phyloP scores from a whole-genome alignment of 2,113 vertebrate genomes.

The Cardinalis cardinalis region DNA sequence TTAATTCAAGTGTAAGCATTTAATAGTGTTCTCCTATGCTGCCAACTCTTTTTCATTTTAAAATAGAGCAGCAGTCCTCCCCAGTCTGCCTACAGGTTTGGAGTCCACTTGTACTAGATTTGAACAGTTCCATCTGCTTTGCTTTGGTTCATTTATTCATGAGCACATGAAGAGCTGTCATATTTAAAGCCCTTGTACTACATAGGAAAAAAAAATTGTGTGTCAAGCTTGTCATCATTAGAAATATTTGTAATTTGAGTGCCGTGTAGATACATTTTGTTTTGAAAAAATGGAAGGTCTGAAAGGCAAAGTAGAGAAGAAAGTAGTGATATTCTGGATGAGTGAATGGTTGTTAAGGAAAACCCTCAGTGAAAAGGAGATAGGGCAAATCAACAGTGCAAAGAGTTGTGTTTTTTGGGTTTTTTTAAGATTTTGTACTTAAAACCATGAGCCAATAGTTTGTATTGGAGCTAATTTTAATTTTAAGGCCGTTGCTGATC shows the following conservation, averaged over 20 bases:
- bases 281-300: not conserved
- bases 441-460: not conserved
- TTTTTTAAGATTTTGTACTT: not conserved
- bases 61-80: not conserved
- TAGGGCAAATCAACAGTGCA: not conserved
- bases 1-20: not conserved
- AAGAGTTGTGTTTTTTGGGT: not conserved
- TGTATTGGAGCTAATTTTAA: not conserved
- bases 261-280: not conserved
- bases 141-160: not conserved
- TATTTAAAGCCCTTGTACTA: not conserved
- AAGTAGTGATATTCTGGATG: not conserved
- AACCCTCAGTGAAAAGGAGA: not conserved
- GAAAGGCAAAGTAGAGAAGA: not conserved
- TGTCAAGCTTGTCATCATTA: not conserved
- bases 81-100: not conserved
- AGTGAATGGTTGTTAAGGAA: not conserved
- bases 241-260: not conserved
- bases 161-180: not conserved
- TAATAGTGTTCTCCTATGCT: not conserved
- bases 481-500: not conserved
- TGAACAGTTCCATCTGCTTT: not conserved
- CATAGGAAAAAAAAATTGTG: not conserved
- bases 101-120: not conserved
- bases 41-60: not conserved